Evolutionary conservation across 2,113 vertebrate genomes (phyloP).

Genomic region (Pachypanchax playfairii): DNA sequence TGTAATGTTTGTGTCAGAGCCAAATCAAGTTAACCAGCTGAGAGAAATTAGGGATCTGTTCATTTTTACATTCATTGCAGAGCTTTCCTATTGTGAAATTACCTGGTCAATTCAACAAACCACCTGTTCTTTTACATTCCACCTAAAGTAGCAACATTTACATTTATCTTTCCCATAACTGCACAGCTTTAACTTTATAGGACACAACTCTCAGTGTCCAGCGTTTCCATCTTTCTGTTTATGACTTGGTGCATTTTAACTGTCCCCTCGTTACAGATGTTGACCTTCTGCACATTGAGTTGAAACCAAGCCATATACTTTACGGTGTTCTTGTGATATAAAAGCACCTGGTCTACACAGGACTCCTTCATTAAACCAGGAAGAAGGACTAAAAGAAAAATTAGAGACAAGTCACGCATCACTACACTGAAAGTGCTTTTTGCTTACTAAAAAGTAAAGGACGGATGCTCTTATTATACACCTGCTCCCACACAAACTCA

Average conservation of each 20-base stretch:
- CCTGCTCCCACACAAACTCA: constrained; percentile 7
- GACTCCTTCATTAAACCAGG: constrained; percentile 39
- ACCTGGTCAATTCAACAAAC: too few species aligned
- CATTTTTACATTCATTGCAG: too few species aligned
- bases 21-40: neutral
- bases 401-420: constrained; percentile 28
- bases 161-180: neutral
- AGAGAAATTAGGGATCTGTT: neutral
- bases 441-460: constrained; percentile 46
- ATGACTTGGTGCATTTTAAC: neutral
- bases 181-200: neutral
- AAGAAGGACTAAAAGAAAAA: neutral
- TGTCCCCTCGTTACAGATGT: neutral
- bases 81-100: neutral
- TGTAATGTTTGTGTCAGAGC: neutral
- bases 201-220: neutral
- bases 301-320: constrained; percentile 1
- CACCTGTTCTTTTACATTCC: neutral
- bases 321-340: constrained; percentile 28
- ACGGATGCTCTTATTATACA: constrained; percentile 16
- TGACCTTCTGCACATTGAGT: constrained; percentile 6
- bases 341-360: constrained; percentile 21
- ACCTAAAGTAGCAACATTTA: neutral
- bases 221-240: constrained; percentile 18
- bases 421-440: constrained; percentile 23